A percentile compares a stretch with the other conserved stretches of the same genome.
phyloP scores from a whole-genome alignment of 1,140 invertebrate species.

The Lasioglossum albipes region DNA sequence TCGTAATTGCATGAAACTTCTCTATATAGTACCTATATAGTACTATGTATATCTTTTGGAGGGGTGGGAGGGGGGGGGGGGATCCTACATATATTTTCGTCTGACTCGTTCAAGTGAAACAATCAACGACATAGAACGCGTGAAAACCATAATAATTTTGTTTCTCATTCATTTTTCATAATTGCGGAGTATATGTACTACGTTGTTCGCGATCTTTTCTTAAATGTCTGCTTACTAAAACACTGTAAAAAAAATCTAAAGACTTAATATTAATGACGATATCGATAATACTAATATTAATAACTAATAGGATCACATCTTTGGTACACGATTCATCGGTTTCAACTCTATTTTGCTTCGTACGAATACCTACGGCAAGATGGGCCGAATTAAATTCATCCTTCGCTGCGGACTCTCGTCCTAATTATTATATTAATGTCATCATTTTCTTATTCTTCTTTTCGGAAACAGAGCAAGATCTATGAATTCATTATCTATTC shows the following conservation, averaged over 20 bases:
- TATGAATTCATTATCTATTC: constrained; percentile 28
- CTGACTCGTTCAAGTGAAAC: constrained; percentile 13
- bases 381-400: constrained; percentile 34
- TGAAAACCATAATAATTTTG: constrained; percentile 25
- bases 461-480: constrained; percentile 39
- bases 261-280: constrained; percentile 48
- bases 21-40: neutral
- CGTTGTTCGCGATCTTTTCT: constrained; percentile 12
- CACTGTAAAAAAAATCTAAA: constrained; percentile 56
- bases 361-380: constrained; percentile 54
- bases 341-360: constrained; percentile 25
- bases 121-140: constrained; percentile 9
- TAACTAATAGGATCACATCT: constrained; percentile 67
- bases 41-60: neutral
- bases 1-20: neutral
- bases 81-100: neutral
- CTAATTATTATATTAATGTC: constrained; percentile 14
- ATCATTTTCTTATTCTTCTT: constrained; percentile 23
- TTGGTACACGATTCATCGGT: constrained; percentile 65
- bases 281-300: constrained; percentile 48
- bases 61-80: too few relatives aligned
- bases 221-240: constrained; percentile 22
- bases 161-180: neutral
- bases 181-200: neutral
- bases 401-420: constrained; percentile 38